A percentile compares a stretch with the other conserved stretches of the same genome.
Conservation (phyloP, 92 coral and sea anemone genomes). For the Parazoanthus darwini region DNA sequence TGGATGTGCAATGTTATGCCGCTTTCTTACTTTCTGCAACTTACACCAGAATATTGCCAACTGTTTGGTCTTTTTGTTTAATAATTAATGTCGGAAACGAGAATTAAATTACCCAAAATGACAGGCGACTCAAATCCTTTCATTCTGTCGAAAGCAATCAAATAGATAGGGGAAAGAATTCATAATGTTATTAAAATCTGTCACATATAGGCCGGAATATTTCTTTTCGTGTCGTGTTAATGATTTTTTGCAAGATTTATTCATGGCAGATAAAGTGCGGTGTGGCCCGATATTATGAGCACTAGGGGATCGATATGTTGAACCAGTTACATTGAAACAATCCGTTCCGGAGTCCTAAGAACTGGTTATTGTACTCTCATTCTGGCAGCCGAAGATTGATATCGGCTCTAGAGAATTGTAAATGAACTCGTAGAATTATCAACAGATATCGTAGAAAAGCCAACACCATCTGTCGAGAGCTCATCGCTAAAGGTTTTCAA, state of each 20-base stretch:
- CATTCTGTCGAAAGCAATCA: slow-evolving; percentile 44
- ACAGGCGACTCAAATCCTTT: slow-evolving; percentile 29
- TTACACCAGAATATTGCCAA: slow-evolving; percentile 19
- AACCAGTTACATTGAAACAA: neutral
- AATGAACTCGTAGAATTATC: neutral
- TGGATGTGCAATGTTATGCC: neutral
- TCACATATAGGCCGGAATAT: slow-evolving; percentile 29
- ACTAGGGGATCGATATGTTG: neutral
- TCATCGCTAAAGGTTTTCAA: neutral
- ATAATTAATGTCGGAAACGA: slow-evolving; percentile 46
- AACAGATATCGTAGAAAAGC: neutral
- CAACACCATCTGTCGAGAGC: slow-evolving; percentile 19
- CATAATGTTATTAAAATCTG: slow-evolving; percentile 42
- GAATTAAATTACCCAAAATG: slow-evolving; percentile 28
- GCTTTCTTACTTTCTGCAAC: neutral
- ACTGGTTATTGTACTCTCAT: neutral
- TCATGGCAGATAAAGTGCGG: neutral
- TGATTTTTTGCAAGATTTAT: slow-evolving; percentile 17
- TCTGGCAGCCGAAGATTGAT: neutral
- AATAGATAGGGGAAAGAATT: slow-evolving; percentile 28
- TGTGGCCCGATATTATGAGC: neutral
- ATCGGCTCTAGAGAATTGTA: slow-evolving; percentile 15
- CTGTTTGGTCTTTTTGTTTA: slow-evolving; percentile 25
- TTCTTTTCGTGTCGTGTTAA: slow-evolving; percentile 14
- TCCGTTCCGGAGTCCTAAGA: neutral